A percentile compares a stretch with the other conserved stretches of the same genome.
Conservation (phyloP, 2,888 invertebrate genomes). For the Sminthurides aquaticus region DNA sequence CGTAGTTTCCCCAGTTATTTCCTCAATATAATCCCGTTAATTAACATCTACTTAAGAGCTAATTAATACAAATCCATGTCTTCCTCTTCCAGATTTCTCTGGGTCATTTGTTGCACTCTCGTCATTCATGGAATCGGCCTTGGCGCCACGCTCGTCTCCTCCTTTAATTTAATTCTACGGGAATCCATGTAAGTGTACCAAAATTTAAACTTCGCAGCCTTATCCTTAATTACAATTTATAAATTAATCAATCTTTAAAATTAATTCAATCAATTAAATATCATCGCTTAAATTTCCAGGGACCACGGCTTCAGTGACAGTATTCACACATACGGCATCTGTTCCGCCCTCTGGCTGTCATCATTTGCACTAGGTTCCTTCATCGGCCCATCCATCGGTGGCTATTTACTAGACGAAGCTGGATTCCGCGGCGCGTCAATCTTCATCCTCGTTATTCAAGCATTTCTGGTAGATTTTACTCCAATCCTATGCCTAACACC, state of each 20-base stretch:
- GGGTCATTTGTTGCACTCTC: conserved; percentile 64
- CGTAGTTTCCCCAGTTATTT: conserved; percentile 40
- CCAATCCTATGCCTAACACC: too few relatives aligned
- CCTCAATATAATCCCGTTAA: neutral
- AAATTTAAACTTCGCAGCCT: neutral
- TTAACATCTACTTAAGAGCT: too few relatives aligned
- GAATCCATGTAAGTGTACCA: conserved; percentile 59
- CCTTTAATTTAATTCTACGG: conserved; percentile 73
- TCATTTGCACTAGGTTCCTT: neutral
- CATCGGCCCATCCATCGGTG: neutral
- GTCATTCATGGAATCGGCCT: conserved; percentile 76
- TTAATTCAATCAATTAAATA: neutral
- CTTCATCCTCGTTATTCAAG: neutral
- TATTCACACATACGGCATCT: neutral
- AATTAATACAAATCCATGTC: neutral
- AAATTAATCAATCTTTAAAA: too few relatives aligned
- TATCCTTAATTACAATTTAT: conserved; percentile 6
- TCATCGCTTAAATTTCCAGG: conserved; percentile 47
- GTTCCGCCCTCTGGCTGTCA: neutral
- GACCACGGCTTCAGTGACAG: conserved; percentile 51
- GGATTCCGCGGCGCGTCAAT: neutral
- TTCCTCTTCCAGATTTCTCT: conserved; percentile 52
- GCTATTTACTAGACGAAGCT: neutral
- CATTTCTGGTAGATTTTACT: neutral
- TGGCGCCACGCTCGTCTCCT: conserved; percentile 74